phyloP scores from a whole-genome alignment of 2,113 vertebrate species.

The Oriolus oriolus region DNA sequence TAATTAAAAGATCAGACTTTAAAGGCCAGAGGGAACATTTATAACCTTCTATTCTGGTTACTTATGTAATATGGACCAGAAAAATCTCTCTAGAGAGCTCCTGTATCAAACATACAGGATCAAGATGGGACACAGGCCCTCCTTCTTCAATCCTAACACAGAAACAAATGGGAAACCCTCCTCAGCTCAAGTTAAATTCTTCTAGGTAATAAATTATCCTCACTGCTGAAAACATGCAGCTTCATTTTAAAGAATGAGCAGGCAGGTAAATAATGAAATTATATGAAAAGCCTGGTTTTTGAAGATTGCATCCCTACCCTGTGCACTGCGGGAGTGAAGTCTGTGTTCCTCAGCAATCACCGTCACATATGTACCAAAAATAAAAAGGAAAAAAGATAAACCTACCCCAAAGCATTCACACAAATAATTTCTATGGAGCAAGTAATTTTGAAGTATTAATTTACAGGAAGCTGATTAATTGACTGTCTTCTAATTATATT shows the following conservation, averaged over 20 bases:
- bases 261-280: neutral
- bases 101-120: neutral
- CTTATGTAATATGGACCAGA: neutral
- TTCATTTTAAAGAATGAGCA: neutral
- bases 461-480: neutral
- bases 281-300: neutral
- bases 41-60: neutral
- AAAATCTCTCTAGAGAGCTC: neutral
- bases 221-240: neutral
- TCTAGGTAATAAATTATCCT: neutral
- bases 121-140: neutral
- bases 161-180: neutral
- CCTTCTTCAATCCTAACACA: neutral
- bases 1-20: conserved; percentile 5
- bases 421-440: neutral
- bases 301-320: neutral
- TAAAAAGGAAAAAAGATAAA: neutral
- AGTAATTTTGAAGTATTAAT: neutral
- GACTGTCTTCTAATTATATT: neutral
- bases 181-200: neutral
- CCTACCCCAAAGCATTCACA: neutral
- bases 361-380: neutral
- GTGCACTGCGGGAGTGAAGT: neutral
- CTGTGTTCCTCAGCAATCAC: neutral
- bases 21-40: neutral